Evolutionary conservation across 2,113 vertebrate genomes (phyloP).

Genomic region (Grallaria varia): DNA sequence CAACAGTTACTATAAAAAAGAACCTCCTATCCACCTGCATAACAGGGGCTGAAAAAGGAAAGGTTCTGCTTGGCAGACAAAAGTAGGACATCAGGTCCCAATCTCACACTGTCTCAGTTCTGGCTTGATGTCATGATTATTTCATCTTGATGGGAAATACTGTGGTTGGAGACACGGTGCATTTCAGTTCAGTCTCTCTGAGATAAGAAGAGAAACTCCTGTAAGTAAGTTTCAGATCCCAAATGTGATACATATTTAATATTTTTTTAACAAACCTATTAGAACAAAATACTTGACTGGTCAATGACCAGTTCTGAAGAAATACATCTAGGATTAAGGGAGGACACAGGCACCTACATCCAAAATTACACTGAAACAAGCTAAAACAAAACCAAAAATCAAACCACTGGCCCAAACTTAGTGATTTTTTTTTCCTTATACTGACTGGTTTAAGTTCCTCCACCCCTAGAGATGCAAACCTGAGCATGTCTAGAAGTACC

Average conservation of each 20-base stretch:
- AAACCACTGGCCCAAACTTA: neutral
- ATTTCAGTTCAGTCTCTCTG: neutral
- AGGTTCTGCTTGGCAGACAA: neutral
- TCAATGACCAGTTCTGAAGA: neutral
- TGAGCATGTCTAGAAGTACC: neutral
- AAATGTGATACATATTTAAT: neutral
- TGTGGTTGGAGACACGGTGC: neutral
- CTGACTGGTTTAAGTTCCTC: neutral
- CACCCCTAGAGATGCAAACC: neutral
- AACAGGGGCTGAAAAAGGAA: neutral
- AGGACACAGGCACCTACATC: neutral
- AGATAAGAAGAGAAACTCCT: neutral
- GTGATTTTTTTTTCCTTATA: neutral
- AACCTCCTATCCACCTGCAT: neutral
- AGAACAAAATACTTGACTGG: neutral
- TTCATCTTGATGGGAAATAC: constrained; percentile 22
- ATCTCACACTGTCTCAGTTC: neutral
- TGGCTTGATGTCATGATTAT: constrained; percentile 7
- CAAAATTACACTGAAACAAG: neutral
- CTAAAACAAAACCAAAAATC: neutral
- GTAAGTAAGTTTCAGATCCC: neutral
- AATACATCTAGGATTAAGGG: neutral
- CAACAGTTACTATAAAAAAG: neutral
- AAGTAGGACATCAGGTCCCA: neutral
- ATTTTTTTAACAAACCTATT: neutral